Evolutionary conservation across 1,140 invertebrate genomes (phyloP), one percentile per base, ranked within the genome.

Genomic region (Leptopilina boulardi): DNA sequence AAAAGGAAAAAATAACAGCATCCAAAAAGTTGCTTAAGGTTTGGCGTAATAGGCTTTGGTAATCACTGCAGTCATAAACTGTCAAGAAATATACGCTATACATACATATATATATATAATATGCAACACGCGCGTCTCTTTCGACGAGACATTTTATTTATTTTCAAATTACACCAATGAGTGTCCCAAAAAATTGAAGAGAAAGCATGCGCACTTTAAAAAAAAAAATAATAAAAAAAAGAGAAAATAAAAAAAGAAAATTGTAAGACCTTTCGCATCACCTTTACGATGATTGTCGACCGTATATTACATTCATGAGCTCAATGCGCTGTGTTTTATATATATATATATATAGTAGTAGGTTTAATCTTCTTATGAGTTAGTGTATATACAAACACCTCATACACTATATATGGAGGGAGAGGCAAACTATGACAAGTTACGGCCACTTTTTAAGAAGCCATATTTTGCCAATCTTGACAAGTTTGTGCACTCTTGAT

Each of bases 401-500:
- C 59, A 30, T 56, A 21, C 56, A 30, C 81, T 82, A 77, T 82
- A 82, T 82, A 82, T 80, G 81, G 81, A 77, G 82, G 82, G 82
- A 83, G 82, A 83, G 82, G 79, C 79, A 76, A 81, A 77, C 82
- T 83, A 81, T 83, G 82, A 83, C 82, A 83, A 83, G 75, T 80
- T 76, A 71, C 81, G 73, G 79, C 77, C 81, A 77, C 75, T 83
- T 79, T 82, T 80, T 80, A 80, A 78, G 78, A 79, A 80, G 75
- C 74, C 80, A 77, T 78, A 77, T 79, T 82, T 79, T 76, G 30
- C 56, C 71, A 51, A 78, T 77, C 76, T n/a, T 79, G 79, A 73
- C 77, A 77, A 75, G 77, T 80, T 38, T 71, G 74, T 54, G 56
- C 72, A 75, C 75, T 78, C 47, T 30, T 11, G 74, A 76, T 71